Base-by-base conservation (phyloP, 2,888 invertebrate genomes). In the Calliscelio sp. region DNA sequence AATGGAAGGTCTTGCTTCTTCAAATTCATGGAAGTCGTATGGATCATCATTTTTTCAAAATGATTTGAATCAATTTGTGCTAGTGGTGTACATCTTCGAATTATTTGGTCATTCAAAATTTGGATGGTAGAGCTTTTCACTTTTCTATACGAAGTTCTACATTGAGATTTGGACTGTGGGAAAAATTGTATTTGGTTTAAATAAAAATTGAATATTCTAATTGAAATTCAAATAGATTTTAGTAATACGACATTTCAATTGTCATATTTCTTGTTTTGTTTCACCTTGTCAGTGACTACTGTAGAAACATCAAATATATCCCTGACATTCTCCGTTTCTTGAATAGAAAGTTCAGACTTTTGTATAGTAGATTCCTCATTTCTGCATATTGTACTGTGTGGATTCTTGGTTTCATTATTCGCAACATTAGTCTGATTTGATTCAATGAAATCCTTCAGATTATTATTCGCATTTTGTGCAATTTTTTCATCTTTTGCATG, bases 281-380 rank as follows among this genome's bases (percentile, higher is more conserved):
- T 41, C 41, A 61, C 61, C 41, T 41, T 61, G 8, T 61, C 41
- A 61, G 18, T 61, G 24, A 41, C 24, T 41, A 61, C 41, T 38
- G 38, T 35, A 61, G n/a, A 61, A 41, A 20, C n/a, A 41, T 38
- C 61, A 38, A 5, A 4, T 61, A 65, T 65, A 24, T 65, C 24
- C 44, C n/a, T 63, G 57, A 18, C 57, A 8, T 57, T 32, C 7
- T 35, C 35, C 8, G 20, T 57, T 24, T 24, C 49, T n/a, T 28
- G 5, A 65, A 4, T 18, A 16, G 49, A 32, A 65, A 49, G 25
- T 25, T 25, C 16, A 25, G 28, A 18, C 46, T 65, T 65, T 49
- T 49, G 25, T 24, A 65, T 65, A 16, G 46, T 65, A 20, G 49
- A 65, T 11, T 65, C 49, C 25, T 65, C 65, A 49, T 46, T 32